Conservation (phyloP, 2,113 vertebrate genomes). For the Hydropotes inermis region DNA sequence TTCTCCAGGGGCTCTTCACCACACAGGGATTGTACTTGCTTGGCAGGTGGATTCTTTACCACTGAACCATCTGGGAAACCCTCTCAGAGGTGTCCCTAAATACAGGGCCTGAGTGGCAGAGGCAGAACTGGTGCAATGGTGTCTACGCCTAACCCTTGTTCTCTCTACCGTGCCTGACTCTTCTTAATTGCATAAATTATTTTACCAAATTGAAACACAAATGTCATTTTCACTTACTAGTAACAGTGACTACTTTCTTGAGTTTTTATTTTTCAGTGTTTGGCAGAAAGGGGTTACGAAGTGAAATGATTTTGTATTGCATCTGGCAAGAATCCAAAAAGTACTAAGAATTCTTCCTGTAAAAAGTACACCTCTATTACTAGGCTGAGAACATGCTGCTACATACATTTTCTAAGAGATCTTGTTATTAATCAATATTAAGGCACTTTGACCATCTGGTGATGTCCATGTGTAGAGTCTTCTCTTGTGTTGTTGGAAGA, state of each 20-base stretch:
- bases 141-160: not conserved
- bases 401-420: not conserved
- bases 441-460: not conserved
- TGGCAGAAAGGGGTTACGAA: not conserved
- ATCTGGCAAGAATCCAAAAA: not conserved
- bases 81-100: not conserved
- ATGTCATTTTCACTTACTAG: not conserved
- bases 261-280: not conserved
- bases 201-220: not conserved
- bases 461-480: too few relatives aligned
- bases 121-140: not conserved
- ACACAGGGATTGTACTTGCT: not conserved
- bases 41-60: not conserved
- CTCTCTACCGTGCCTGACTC: not conserved
- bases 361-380: not conserved
- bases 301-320: not conserved
- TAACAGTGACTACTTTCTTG: not conserved
- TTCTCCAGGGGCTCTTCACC: not conserved
- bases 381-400: not conserved
- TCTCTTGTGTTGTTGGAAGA: too few relatives aligned
- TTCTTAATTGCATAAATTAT: not conserved
- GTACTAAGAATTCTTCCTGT: not conserved
- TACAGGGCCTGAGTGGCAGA: not conserved
- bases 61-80: not conserved
- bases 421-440: slow-evolving; percentile 7